Base-by-base conservation (phyloP, 2,113 vertebrate genomes). In the Scalopus aquaticus region DNA sequence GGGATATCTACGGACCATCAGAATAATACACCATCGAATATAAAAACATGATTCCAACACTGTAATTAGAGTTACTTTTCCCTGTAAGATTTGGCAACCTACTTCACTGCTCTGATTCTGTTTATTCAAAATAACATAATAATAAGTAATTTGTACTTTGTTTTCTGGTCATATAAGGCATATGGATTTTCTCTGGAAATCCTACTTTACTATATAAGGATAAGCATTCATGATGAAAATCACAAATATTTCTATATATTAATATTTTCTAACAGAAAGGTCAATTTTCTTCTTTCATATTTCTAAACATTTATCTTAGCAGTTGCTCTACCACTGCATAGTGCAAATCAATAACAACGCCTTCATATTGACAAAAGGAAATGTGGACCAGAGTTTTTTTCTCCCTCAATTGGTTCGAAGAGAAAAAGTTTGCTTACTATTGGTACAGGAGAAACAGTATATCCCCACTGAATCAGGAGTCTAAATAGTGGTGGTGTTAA, bases 281-380 rank as follows among this genome's bases (percentile, higher is more conserved):
- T 65, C 16, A 39, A 1, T 82, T 79, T 89, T 80, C 44, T 17
- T 35, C 80, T 54, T 42, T n/a, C 4, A 92, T 74, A 44, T 35
- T 89, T 42, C 39, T 81, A 24, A 80, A 0, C 6, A 90, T 95
- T 91, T 10, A 30, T 11, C 87, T 87, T 42, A 15, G 84, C 4
- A 65, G 11, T 56, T 86, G 79, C 5, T 77, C 10, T 49, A 60
- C 15, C 6, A 3, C 28, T 83, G 44, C n/a, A 49, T 70, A 12
- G 58, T 39, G 17, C 20, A 94, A 39, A 76, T 81, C 17, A 69
- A 62, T 87, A 92, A 56, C 44, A 62, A 91, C 1, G 26, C 72
- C 78, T 91, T 94, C 46, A 46, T 65, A 22, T 74, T 88, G 44
- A 92, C 58, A 37, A 84, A 96, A 76, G 46, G 22, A 74, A 65